Percentiles rank a stretch among this genome's conserved stretches.
Evolutionary conservation across 2,113 vertebrate genomes (phyloP).

Genomic region (Pteronura brasiliensis): DNA sequence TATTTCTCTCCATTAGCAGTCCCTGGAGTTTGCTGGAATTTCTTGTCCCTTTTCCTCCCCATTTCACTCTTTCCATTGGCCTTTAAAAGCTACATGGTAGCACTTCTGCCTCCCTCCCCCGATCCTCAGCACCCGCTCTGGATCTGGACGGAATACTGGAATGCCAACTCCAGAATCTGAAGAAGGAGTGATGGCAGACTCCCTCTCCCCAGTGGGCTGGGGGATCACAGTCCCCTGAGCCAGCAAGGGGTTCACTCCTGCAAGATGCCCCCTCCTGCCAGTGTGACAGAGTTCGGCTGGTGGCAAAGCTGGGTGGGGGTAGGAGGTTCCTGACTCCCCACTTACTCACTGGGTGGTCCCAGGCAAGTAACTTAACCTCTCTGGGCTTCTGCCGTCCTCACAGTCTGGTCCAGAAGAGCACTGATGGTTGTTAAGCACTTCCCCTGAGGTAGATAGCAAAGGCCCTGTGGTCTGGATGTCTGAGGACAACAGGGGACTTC

Average conservation of each 20-base stretch:
- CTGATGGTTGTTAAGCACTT: neutral
- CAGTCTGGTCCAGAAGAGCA: neutral
- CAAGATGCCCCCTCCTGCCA: neutral
- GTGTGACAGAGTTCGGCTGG: neutral
- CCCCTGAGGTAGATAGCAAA: neutral
- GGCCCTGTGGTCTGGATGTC: neutral
- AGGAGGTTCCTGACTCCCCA: neutral
- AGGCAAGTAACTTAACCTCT: neutral
- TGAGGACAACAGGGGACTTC: neutral
- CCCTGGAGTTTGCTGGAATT: slow-evolving; percentile 63
- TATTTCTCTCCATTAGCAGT: slow-evolving; percentile 70
- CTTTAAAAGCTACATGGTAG: neutral
- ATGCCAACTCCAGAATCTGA: neutral
- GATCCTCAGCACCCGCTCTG: neutral
- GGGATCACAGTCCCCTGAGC: neutral
- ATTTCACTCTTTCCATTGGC: slow-evolving; percentile 58
- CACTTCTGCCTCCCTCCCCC: neutral
- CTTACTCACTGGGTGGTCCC: neutral
- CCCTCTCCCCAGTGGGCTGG: neutral
- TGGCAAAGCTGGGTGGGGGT: neutral
- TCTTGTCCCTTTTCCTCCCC: slow-evolving; percentile 56
- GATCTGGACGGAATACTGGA: neutral
- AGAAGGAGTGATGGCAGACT: neutral
- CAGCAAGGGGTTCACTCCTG: neutral
- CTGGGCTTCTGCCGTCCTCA: neutral